Evolutionary conservation across 2,797 vertebrate genomes (phyloP), one percentile per base, ranked within the genome.

Genomic region (Mormyrus hasselquistii): DNA sequence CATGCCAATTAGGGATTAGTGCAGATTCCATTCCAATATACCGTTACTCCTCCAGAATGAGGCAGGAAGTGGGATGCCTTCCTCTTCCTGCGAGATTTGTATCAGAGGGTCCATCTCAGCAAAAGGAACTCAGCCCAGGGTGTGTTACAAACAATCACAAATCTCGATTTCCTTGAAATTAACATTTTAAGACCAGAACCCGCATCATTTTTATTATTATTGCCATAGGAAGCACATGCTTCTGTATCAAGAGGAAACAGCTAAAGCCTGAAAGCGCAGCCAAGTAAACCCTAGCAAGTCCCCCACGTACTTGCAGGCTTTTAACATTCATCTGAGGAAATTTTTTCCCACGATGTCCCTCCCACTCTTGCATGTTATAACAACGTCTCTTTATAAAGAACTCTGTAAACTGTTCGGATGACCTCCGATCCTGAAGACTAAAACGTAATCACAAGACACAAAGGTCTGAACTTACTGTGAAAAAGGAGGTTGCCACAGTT

Each of bases 1-100:
- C 87, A 93, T 89, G 88, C 44, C 44, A 49, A 50, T 52, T 19
- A 83, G 44, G n/a, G 82, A 49, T 52, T 22, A 12, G 8, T 12
- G 82, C 4, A 4, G 49, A 85, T 85, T 85, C 76, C 14, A 22
- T 83, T 44, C 41, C 44, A 49, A 47, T 44, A 47, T 19, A 82
- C 34, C 2, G n/a, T 44, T 49, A 19, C 76, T 82, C 19, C 41
- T 83, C 19, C 82, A 25, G 49, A 85, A 50, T 5, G n/a, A 25
- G 47, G 44, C 82, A 85, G 82, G 82, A 52, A 29, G 47, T 52
- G 65, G n/a, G 44, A 82, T 76, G 69, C 49, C 73, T 69, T 87
- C 69, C 52, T 62, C 38, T 88, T 76, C 65, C 87, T 22, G 87
- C 0, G 47, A 22, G 25, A 19, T 9, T 12, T 50, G 5, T 50